Evolutionary conservation across 2,888 invertebrate species (phyloP), one percentile per base, ranked within the genome.

Genomic region (Stramonita haemastoma): DNA sequence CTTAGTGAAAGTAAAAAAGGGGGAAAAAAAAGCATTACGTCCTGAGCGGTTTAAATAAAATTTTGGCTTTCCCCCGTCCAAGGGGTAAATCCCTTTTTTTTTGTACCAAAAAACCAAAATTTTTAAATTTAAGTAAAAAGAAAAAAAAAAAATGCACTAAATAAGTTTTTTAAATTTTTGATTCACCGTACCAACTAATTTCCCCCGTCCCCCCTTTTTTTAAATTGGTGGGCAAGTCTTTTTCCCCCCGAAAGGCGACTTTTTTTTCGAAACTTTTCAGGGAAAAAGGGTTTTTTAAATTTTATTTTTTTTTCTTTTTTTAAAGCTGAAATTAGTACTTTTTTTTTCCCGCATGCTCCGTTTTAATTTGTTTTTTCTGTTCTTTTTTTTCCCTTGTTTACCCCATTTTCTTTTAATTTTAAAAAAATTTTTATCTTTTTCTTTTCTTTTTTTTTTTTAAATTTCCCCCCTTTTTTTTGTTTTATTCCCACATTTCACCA

Each of bases 11-110:
- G 85, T 46, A 95, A 93, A 8, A 96, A 94, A 32, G 99, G 99
- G 0, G 98, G 96, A 99, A 99, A 96, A 99, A 99, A 99, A 99
- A 99, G 93, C 98, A 98, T 96, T 99, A 99, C 99, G 96, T 99
- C 99, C 29, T 99, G 99, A 36, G 99, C 99, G 83, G 97, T 98
- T 99, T 97, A 88, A 99, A 96, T 60, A 99, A 96, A 83, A 98
- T n/a, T n/a, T 79, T 97, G 81, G 92, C 93, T 88, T 81, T 34
- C 15, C 29, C 4, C 22, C 32, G 22, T 60, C 56, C 26, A 1
- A 17, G 11, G 26, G 22, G 34, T 70, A 22, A 26, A 56, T 17
- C 22, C 46, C 56, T 26, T 29, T 34, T 83, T 13, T 66, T 29
- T 32, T 4, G 22, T 32, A 26, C 66, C 86, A n/a, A 34, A 34